phyloP scores from a whole-genome alignment of 2,113 vertebrate genomes.

The Colinus virginianus region DNA sequence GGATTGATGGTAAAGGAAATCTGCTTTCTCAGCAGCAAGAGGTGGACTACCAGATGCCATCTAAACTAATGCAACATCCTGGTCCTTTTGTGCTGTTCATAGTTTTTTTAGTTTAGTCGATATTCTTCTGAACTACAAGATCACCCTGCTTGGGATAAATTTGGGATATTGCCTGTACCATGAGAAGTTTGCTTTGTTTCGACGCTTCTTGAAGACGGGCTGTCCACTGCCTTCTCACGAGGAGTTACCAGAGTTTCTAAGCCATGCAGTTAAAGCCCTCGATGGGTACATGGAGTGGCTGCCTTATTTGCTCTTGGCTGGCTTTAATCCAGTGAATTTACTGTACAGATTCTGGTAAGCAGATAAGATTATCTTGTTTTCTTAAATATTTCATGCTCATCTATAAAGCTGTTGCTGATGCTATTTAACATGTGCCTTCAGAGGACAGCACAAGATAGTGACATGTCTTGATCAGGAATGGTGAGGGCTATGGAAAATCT shows the following conservation, averaged over 20 bases:
- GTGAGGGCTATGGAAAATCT: background rate
- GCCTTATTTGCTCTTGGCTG: constrained; percentile 86
- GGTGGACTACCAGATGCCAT: background rate
- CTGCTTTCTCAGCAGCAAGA: background rate
- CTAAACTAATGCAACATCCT: background rate
- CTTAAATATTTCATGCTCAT: background rate
- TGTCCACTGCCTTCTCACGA: constrained; percentile 61
- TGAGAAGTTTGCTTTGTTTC: constrained; percentile 76
- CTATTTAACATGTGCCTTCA: rapidly evolving
- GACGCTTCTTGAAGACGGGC: constrained; percentile 75
- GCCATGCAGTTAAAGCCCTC: constrained; percentile 27
- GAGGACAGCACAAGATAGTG: background rate
- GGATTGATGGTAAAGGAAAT: background rate
- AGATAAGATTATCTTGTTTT: background rate
- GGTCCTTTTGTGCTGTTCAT: constrained; percentile 1
- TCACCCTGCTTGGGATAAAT: constrained; percentile 75
- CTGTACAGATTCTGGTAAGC: constrained; percentile 83
- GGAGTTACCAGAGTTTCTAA: constrained; percentile 68
- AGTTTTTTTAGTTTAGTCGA: constrained; percentile 71
- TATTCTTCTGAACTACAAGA: constrained; percentile 77
- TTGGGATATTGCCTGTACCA: constrained; percentile 76
- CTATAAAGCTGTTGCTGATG: background rate
- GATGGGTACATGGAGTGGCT: constrained; percentile 84
- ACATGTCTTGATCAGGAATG: background rate
- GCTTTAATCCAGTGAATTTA: constrained; percentile 85